Evolutionary conservation across 30 jellyfish, hydroid and myxozoan genomes (phyloP), one percentile per base, ranked within the genome.

Genomic region (Turritopsis rubra): DNA sequence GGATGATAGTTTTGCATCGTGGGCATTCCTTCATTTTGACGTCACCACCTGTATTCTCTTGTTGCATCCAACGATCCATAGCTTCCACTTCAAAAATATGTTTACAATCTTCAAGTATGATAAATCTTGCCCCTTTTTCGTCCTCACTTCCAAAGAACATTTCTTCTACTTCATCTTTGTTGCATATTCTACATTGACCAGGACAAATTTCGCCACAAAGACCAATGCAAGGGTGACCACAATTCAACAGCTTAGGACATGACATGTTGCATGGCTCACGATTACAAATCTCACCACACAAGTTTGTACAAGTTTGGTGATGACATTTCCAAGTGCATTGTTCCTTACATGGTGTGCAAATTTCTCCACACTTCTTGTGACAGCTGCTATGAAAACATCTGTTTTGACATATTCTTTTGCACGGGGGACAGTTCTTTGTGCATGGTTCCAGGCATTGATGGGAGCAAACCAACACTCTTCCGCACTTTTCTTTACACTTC

Each of bases 111-210:
- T 73, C 80, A 29, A 89, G 80, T 75, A 80, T 84, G 29, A 89
- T 66, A 65, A 89, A 89, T 25, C 93, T 74, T 0, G 96, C 96
- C 52, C 65, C 85, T 80, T 78, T 87, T 60, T 89, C 93, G 54
- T 89, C 96, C 68, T 89, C 96, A 27, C n/a, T 28, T 0, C 96
- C 96, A 80, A 89, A 89, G 88, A 89, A 89, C 0, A 84, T 80
- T 65, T 89, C 96, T 80, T 89, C 90, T 21, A 89, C 96, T 72
- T 84, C 85, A 26, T 89, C 94, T 75, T 65, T 75, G 75, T 77
- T 66, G 53, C 95, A 87, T 18, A 81, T 8, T 16, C 90, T 79
- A 28, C 96, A 88, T 29, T 74, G 70, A 1, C 52, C 16, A 16
- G 96, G 96, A 52, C 96, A 88, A 53, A 54, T 65, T 72, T 88